Conservation (phyloP, 2,797 vertebrate genomes). For the Thalassophryne amazonica region DNA sequence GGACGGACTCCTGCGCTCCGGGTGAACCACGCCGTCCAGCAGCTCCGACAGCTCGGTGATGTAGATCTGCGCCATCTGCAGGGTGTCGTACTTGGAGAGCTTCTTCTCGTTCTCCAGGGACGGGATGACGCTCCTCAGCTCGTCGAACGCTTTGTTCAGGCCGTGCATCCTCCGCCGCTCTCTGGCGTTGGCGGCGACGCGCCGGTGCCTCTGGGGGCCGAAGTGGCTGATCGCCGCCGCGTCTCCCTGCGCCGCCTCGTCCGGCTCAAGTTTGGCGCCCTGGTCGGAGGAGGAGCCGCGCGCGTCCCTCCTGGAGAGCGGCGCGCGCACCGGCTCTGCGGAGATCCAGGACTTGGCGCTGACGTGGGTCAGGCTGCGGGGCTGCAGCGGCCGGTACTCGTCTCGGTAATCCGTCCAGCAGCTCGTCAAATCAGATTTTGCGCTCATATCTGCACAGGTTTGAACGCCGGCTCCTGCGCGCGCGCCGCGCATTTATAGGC, state of each 20-base stretch:
- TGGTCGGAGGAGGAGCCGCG: too few relatives aligned
- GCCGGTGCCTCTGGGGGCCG: constrained; percentile 74
- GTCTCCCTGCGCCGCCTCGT: constrained; percentile 15
- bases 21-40: constrained; percentile 69
- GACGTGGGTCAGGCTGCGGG: constrained; percentile 56
- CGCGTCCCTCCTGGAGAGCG: constrained; percentile 50
- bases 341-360: constrained; percentile 71
- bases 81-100: constrained; percentile 84
- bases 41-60: constrained; percentile 82
- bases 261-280: too few relatives aligned
- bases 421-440: constrained; percentile 56
- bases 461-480: constrained; percentile 58
- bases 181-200: constrained; percentile 82
- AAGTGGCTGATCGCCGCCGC: constrained; percentile 27
- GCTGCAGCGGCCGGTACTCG: constrained; percentile 61
- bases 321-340: constrained; percentile 38
- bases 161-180: constrained; percentile 85
- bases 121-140: constrained; percentile 82
- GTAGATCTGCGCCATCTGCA: constrained; percentile 87
- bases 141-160: constrained; percentile 82
- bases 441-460: constrained; percentile 59
- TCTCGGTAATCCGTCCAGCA: constrained; percentile 76
- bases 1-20: constrained; percentile 49
- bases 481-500: too few relatives aligned
- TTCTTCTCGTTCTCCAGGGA: constrained; percentile 83